These are phyloP conservation scores for Tetrao urogallus DNA, from an alignment of 2,113 vertebrate species.

Conservation along the genomic window DNA sequence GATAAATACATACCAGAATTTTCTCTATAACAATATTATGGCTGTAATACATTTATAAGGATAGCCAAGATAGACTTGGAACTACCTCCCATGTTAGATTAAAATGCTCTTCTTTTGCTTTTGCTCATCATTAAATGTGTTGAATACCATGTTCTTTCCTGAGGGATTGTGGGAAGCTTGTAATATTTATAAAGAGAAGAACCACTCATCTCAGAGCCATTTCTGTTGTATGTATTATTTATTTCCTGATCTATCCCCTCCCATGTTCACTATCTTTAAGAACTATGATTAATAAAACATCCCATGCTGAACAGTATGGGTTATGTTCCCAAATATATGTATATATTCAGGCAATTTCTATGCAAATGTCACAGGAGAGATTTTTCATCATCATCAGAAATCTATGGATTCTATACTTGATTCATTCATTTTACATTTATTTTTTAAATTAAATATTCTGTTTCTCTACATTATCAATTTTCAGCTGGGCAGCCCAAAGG, in stretches of 20 bases:
- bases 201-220: slow-evolving; percentile 77
- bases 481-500: slow-evolving; percentile 45
- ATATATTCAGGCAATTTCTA: slow-evolving; percentile 68
- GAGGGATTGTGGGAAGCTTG: slow-evolving; percentile 73
- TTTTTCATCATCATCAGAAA: slow-evolving; percentile 39
- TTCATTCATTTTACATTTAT: slow-evolving; percentile 32
- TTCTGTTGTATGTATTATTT: slow-evolving; percentile 82
- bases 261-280: slow-evolving; percentile 78
- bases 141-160: slow-evolving; percentile 76
- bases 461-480: slow-evolving; percentile 41
- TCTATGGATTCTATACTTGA: slow-evolving; percentile 24
- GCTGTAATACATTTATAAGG: background rate
- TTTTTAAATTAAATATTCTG: slow-evolving; percentile 64
- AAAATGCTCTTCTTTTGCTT: slow-evolving; percentile 71
- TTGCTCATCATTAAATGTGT: slow-evolving; percentile 73
- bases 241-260: slow-evolving; percentile 75
- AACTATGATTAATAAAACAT: slow-evolving; percentile 83
- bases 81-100: slow-evolving; percentile 66
- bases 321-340: slow-evolving; percentile 65
- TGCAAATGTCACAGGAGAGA: slow-evolving; percentile 58
- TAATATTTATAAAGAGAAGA: slow-evolving; percentile 83
- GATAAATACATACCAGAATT: slow-evolving; percentile 37
- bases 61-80: slow-evolving; percentile 25
- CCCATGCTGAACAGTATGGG: slow-evolving; percentile 64
- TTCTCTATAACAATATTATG: background rate